These are phyloP conservation scores for Phylloscopus trochilus DNA, from an alignment of 2,113 vertebrate genomes.

Conservation along the genomic window DNA sequence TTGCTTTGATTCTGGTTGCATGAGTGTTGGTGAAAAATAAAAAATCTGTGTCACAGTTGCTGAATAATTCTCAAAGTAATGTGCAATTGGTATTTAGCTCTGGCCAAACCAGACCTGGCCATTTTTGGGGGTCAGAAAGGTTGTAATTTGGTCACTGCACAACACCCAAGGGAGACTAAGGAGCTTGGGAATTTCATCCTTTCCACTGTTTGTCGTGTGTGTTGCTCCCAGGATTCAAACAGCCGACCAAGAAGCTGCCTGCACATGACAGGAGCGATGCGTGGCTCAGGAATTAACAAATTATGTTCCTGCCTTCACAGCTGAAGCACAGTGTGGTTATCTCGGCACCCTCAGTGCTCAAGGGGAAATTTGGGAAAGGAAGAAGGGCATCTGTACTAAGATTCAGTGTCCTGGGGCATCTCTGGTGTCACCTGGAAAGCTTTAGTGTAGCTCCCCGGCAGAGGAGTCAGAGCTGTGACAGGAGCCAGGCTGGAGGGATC, in stretches of 20 bases:
- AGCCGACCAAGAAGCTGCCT: background rate
- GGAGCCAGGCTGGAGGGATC: background rate
- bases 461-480: background rate
- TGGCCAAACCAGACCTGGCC: background rate
- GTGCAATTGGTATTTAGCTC: background rate
- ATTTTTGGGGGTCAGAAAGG: background rate
- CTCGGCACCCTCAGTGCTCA: accelerated
- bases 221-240: background rate
- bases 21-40: background rate
- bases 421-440: background rate
- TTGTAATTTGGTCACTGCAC: background rate
- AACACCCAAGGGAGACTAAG: background rate
- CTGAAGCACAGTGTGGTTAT: accelerated
- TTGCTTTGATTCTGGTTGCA: background rate
- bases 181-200: background rate
- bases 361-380: background rate
- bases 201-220: accelerated
- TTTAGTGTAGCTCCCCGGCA: accelerated
- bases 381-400: accelerated
- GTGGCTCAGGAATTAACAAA: background rate
- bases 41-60: background rate
- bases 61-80: background rate
- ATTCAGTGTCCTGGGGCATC: background rate
- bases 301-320: background rate
- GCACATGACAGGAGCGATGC: accelerated